phyloP scores from a whole-genome alignment of 2,797 vertebrate genomes.

The Anguilla megastoma region DNA sequence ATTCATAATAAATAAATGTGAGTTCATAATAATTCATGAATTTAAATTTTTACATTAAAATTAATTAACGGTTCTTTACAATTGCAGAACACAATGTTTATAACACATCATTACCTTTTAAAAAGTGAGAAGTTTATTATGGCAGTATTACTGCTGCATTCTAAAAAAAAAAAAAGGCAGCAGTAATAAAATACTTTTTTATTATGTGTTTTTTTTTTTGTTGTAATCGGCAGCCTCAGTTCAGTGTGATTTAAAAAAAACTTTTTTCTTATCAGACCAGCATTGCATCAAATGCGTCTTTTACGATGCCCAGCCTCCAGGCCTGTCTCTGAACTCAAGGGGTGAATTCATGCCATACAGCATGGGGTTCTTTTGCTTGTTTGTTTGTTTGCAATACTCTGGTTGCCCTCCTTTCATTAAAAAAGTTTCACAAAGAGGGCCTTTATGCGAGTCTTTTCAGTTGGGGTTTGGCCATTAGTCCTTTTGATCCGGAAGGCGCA shows the following conservation, averaged over 20 bases:
- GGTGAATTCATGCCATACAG: background rate
- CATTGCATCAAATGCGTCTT: background rate
- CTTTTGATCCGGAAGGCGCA: background rate
- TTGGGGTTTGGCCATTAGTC: constrained; percentile 9
- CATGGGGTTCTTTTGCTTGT: background rate
- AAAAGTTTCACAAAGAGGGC: constrained; percentile 56
- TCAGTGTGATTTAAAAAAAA: background rate
- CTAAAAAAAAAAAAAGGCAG: too few relatives aligned
- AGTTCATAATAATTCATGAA: background rate
- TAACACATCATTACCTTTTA: background rate
- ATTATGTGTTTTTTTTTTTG: background rate
- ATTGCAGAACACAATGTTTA: background rate
- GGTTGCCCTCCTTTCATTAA: constrained; percentile 54
- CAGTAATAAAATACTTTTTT: background rate
- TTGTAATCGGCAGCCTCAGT: background rate
- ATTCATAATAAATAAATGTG: background rate
- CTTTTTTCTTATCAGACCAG: background rate
- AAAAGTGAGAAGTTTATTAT: background rate
- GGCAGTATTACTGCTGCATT: background rate
- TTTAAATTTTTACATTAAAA: background rate
- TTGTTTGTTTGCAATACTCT: constrained; percentile 18
- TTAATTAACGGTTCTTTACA: background rate
- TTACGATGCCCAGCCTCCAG: background rate
- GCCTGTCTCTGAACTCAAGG: background rate
- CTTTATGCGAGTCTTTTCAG: constrained; percentile 50